Conservation (phyloP, 2,113 vertebrate genomes). For the Manacus vitellinus region DNA sequence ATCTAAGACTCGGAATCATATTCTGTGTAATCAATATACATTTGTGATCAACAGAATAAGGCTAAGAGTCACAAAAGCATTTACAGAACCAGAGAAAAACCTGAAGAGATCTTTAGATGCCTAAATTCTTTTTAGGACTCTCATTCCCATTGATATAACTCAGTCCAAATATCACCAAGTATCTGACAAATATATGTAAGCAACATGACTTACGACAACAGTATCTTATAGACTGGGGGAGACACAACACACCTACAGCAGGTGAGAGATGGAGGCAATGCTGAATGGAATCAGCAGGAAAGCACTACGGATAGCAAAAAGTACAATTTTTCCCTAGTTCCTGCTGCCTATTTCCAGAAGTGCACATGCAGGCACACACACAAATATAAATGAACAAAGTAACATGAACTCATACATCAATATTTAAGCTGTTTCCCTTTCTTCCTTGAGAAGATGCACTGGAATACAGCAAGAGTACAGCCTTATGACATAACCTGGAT, state of each 20-base stretch:
- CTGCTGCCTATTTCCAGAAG: not conserved
- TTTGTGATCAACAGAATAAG: not conserved
- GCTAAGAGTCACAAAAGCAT: not conserved
- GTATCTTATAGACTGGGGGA: not conserved
- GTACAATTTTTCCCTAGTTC: not conserved
- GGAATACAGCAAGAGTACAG: not conserved
- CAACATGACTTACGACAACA: not conserved
- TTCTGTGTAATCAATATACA: not conserved
- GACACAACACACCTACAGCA: not conserved
- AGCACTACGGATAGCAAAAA: not conserved
- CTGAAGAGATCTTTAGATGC: not conserved
- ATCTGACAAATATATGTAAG: not conserved
- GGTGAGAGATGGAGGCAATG: not conserved
- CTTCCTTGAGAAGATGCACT: not conserved
- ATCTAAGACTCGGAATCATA: not conserved
- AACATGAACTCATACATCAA: not conserved
- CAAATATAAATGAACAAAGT: not conserved
- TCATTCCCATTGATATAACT: not conserved
- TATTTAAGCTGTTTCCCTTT: not conserved
- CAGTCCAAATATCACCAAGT: not conserved
- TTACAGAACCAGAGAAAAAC: not conserved
- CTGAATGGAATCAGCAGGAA: not conserved
- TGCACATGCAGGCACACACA: not conserved
- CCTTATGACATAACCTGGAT: not conserved
- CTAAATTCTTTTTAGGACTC: not conserved